These are phyloP conservation scores for Clivina fossor DNA, from an alignment of 2,888 invertebrate species.

Conservation along the genomic window DNA sequence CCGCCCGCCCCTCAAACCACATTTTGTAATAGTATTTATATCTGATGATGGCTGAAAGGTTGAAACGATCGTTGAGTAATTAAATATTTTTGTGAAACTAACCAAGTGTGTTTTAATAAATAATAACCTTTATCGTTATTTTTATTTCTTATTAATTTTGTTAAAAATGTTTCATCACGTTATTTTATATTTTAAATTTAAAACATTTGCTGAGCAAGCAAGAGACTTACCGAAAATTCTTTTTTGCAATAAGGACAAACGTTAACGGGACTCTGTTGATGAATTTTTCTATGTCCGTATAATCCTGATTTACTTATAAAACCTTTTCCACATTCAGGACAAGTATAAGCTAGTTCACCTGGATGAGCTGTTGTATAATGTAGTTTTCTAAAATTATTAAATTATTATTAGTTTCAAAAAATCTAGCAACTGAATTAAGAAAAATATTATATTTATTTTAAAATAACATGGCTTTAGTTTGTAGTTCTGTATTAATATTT, in stretches of 20 bases:
- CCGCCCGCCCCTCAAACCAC: too few relatives aligned
- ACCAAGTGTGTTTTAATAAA: too few relatives aligned
- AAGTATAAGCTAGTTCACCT: slow-evolving; percentile 57
- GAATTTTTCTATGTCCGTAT: slow-evolving; percentile 59
- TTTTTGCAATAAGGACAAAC: slow-evolving; percentile 57
- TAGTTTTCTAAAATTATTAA: slow-evolving; percentile 52
- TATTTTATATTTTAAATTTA: too few relatives aligned
- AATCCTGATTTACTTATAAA: slow-evolving; percentile 61
- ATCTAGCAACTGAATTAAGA: background rate
- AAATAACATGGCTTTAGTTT: too few relatives aligned
- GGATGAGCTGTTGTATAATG: slow-evolving; percentile 59
- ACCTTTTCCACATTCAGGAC: slow-evolving; percentile 58
- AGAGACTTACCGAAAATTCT: slow-evolving; percentile 54
- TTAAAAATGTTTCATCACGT: too few relatives aligned
- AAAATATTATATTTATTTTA: background rate
- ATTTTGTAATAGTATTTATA: too few relatives aligned
- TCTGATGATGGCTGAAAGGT: too few relatives aligned
- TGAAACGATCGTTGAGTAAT: too few relatives aligned
- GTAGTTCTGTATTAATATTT: too few relatives aligned
- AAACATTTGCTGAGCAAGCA: background rate
- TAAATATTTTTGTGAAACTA: too few relatives aligned
- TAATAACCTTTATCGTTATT: too few relatives aligned
- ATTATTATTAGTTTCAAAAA: background rate
- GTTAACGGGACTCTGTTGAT: slow-evolving; percentile 50
- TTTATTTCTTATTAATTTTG: too few relatives aligned